phyloP scores from a whole-genome alignment of 2,888 invertebrate species.

The Spilarctia lutea region DNA sequence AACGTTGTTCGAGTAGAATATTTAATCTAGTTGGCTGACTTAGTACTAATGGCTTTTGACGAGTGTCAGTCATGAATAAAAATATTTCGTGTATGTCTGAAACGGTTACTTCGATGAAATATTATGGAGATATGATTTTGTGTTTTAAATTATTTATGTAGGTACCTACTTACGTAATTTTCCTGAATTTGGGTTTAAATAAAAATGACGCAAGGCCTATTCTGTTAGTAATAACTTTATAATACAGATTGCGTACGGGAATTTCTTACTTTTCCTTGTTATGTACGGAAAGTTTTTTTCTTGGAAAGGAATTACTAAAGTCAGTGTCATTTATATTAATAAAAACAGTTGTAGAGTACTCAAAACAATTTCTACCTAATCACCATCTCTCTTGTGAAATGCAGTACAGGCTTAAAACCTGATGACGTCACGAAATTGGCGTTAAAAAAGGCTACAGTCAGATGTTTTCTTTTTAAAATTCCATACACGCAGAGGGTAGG shows the following conservation, averaged over 20 bases:
- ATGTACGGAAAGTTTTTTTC: background rate
- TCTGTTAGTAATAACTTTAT: background rate
- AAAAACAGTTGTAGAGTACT: background rate
- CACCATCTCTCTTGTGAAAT: constrained; percentile 1
- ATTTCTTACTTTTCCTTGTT: background rate
- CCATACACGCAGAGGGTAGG: constrained; percentile 44
- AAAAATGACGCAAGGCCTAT: background rate
- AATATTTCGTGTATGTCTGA: too few relatives aligned
- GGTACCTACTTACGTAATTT: background rate
- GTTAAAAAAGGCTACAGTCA: constrained; percentile 34
- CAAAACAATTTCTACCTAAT: background rate
- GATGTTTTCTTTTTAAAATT: constrained; percentile 54
- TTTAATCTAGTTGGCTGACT: constrained; percentile 8
- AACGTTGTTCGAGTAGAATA: constrained; percentile 21
- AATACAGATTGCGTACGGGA: background rate
- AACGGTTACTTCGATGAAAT: too few relatives aligned
- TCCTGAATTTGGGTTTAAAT: background rate
- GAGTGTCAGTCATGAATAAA: background rate
- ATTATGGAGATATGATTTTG: too few relatives aligned
- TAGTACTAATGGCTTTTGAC: background rate
- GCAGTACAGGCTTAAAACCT: constrained; percentile 23
- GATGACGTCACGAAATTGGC: constrained; percentile 30
- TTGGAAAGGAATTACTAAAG: background rate
- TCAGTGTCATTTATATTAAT: background rate
- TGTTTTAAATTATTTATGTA: too few relatives aligned